Evolutionary conservation across 2,113 vertebrate species (phyloP).

Genomic region (Vireo altiloquus): DNA sequence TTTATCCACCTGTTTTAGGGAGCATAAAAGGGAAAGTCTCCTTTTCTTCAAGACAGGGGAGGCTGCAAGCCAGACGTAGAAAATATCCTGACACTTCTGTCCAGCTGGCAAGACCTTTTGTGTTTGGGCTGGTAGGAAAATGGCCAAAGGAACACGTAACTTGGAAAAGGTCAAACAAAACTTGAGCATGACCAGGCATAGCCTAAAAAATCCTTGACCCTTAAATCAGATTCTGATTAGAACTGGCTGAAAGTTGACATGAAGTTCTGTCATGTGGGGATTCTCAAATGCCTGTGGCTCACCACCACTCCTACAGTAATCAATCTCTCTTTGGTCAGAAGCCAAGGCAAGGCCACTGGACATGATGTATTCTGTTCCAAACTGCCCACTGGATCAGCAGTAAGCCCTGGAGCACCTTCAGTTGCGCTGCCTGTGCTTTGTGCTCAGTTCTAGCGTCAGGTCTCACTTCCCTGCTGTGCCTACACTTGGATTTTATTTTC

Average conservation of each 20-base stretch:
- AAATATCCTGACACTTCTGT: not conserved
- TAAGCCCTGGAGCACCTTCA: not conserved
- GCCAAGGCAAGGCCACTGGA: not conserved
- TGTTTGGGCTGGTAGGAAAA: not conserved
- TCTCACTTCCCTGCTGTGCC: not conserved
- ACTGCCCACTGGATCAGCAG: not conserved
- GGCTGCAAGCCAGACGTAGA: not conserved
- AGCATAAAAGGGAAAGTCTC: not conserved
- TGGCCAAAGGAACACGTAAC: not conserved
- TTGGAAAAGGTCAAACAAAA: not conserved
- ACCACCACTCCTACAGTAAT: not conserved
- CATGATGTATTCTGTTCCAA: not conserved
- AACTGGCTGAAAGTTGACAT: not conserved
- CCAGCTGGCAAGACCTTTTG: not conserved
- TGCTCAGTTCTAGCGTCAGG: not conserved
- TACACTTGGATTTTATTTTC: not conserved
- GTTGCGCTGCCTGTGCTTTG: not conserved
- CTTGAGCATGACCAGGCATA: not conserved
- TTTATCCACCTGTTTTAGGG: not conserved
- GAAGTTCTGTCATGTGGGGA: accelerated
- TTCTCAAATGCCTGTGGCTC: not conserved
- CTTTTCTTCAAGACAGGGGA: not conserved
- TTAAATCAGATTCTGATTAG: not conserved
- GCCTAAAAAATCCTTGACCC: not conserved
- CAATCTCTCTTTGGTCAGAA: not conserved